Conservation (phyloP, 2,113 vertebrate species). For the Stictonetta naevosa region DNA sequence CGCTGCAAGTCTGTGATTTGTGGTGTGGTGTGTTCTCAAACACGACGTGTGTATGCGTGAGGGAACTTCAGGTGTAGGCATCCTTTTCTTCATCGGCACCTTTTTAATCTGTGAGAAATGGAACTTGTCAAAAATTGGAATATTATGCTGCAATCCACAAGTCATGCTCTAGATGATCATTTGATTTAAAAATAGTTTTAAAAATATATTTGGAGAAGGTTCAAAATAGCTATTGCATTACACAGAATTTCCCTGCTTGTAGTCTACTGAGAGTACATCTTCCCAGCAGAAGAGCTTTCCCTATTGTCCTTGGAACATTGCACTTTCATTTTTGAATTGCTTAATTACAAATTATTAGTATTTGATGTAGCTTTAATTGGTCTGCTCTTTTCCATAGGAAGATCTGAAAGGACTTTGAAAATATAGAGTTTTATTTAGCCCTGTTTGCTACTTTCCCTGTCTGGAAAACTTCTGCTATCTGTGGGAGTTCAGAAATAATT, state of each 20-base stretch:
- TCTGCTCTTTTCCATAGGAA: background rate
- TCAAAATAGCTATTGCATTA: constrained; percentile 11
- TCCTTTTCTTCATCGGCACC: background rate
- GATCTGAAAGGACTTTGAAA: constrained; percentile 13
- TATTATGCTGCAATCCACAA: background rate
- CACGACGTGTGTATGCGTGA: rapidly evolving
- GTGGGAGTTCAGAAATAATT: background rate
- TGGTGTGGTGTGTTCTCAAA: rapidly evolving
- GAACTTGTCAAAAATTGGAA: background rate
- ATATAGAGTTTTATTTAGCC: background rate
- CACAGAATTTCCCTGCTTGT: background rate
- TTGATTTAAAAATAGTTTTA: constrained; percentile 26
- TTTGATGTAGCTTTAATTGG: constrained; percentile 11
- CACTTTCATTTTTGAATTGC: constrained; percentile 28
- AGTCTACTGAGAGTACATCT: background rate
- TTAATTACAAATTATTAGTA: constrained; percentile 27
- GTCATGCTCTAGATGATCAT: background rate
- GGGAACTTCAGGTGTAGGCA: background rate
- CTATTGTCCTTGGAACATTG: constrained; percentile 38
- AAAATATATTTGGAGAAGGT: constrained; percentile 28
- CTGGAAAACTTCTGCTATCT: background rate
- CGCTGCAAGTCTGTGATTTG: background rate
- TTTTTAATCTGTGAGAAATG: background rate
- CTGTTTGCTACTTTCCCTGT: background rate
- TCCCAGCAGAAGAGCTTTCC: constrained; percentile 31